These are phyloP conservation scores for Urophycis tenuis DNA, from an alignment of 2,797 vertebrate genomes.

Conservation along the genomic window DNA sequence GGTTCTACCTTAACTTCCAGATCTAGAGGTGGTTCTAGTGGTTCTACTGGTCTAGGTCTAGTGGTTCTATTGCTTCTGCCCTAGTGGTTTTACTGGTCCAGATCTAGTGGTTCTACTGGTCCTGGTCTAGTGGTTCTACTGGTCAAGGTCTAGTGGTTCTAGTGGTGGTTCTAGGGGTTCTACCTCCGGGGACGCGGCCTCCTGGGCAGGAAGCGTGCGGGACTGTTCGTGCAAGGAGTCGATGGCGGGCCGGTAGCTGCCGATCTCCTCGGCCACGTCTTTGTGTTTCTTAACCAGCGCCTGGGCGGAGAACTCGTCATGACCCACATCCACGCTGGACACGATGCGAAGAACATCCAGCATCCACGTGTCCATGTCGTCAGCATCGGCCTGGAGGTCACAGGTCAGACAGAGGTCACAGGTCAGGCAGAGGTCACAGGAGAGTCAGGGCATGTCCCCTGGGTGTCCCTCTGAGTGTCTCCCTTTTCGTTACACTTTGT, in stretches of 20 bases:
- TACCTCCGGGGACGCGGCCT: constrained; percentile 72
- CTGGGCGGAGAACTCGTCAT: constrained; percentile 95
- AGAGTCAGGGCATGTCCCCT: too few species aligned
- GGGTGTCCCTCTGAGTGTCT: too few species aligned
- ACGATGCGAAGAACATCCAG: constrained; percentile 93
- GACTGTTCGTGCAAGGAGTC: constrained; percentile 89
- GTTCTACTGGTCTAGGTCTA: neutral
- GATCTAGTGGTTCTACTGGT: constrained; percentile 4
- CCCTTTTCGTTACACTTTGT: neutral
- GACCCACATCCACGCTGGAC: constrained; percentile 90
- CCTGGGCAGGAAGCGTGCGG: constrained; percentile 72
- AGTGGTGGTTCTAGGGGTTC: neutral
- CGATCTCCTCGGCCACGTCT: constrained; percentile 89
- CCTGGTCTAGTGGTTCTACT: neutral
- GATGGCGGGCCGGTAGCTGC: constrained; percentile 84
- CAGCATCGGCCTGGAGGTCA: constrained; percentile 73
- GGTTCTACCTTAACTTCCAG: neutral
- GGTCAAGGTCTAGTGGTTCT: neutral
- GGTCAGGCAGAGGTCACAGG: constrained; percentile 33
- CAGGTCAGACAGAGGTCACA: neutral
- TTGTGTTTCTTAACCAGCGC: constrained; percentile 97
- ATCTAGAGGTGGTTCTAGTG: neutral
- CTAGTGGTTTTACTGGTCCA: neutral
- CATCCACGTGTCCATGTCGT: constrained; percentile 95
- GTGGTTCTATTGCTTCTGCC: neutral